Evolutionary conservation across 2,113 vertebrate species (phyloP), one percentile per base, ranked within the genome.

Genomic region (Garra rufa): DNA sequence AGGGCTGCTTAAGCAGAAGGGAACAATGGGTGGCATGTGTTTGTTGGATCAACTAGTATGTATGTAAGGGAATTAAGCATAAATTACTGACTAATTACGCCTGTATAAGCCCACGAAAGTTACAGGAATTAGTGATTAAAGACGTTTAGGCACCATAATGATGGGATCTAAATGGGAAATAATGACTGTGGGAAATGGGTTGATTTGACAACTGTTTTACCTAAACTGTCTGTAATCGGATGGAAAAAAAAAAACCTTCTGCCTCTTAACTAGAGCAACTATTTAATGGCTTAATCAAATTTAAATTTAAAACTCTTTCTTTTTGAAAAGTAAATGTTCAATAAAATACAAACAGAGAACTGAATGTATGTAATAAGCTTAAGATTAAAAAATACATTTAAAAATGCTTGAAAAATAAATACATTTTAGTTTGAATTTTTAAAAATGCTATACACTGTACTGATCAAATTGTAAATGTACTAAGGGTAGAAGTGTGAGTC

Each of bases 1-100:
- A 85, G 81, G 85, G 85, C 84, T 70, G 44, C 81, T 34, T 44
- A 77, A 63, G 88, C 87, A 82, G 86, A 76, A 1, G 79, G 86
- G 89, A 92, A 93, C 92, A 94, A 94, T 92, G 90, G 92, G 90
- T 88, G 90, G 89, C 91, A 92, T 94, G 92, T 94, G 91, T 93
- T 92, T 86, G 89, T 83, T 90, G 90, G 92, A 93, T 92, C 91
- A 90, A 91, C 90, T 90, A 91, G 88, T 91, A 92, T 91, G 89
- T 87, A 91, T 93, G 92, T 92, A 89, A 92, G 90, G 92, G 91
- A 94, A 94, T 93, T 93, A 93, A 90, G 90, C 85, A 90, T 91
- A 90, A 92, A 94, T 93, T 90, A 91, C 85, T 88, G 88, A 90
- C 89, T 93, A 94, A 95, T 94, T 94, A 90, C 88, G 90, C 88